Base-by-base conservation (phyloP, 2,888 invertebrate genomes). In the Drosophila anomalipes region DNA sequence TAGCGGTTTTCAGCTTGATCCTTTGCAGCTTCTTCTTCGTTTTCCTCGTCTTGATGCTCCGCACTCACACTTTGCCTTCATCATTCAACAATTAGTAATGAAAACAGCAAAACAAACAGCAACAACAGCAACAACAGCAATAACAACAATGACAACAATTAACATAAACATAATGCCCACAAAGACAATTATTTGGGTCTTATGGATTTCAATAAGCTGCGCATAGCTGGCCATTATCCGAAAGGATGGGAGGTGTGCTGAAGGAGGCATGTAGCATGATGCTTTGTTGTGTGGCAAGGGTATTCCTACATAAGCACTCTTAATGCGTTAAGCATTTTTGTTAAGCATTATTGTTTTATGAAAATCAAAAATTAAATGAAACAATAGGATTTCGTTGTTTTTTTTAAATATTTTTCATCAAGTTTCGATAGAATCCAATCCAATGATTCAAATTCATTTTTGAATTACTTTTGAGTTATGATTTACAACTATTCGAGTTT, bases 121-220 rank as follows among this genome's bases (percentile, higher is more conserved):
- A 28, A 28, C 26, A 49, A 35, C 22, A 37, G 37, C 39, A 49
- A 44, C 9, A 47, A 26, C 47, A 49, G 22, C 35, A 81, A 72
- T 74, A 77, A 53, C 57, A 64, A 72, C 54, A 60, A 59, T 47
- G 67, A 56, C 52, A 75, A 73, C 73, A 79, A 82, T 82, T 74
- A 81, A 70, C 81, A 81, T 77, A 70, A 77, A 81, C 81, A 79
- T 79, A 77, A 85, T 82, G 86, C 70, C 81, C 76, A 49, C 79
- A 81, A 77, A 67, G 70, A 89, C 89, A 85, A 87, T 89, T 89
- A 89, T 89, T 87, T 74, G 83, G 83, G 79, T 74, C 78, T 75
- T 65, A 79, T 81, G 83, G 78, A 75, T 82, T 77, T 54, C 51
- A 64, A 75, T 69, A 51, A 58, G 39, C 58, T 30, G 39, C 33